phyloP scores from a whole-genome alignment of 2,113 vertebrate genomes.

The Carollia perspicillata region DNA sequence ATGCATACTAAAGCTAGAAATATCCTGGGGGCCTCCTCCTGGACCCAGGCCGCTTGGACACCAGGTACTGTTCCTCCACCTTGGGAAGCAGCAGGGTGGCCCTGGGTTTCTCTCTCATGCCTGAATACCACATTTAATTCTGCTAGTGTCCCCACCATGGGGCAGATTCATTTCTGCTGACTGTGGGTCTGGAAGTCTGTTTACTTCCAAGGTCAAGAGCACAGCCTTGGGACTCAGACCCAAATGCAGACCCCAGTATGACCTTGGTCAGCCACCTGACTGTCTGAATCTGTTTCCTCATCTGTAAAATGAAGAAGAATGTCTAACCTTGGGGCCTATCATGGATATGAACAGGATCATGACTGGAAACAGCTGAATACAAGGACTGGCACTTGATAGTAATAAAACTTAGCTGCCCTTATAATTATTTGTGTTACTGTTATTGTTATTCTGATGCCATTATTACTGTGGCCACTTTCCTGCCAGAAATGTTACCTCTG shows the following conservation, averaged over 20 bases:
- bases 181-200: background rate
- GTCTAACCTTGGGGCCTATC: too few species aligned
- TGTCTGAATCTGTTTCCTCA: background rate
- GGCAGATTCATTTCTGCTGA: background rate
- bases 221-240: background rate
- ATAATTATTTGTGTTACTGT: background rate
- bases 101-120: background rate
- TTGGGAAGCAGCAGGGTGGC: fast-evolving
- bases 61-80: background rate
- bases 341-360: background rate
- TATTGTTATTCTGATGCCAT: background rate
- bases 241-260: background rate
- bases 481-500: background rate
- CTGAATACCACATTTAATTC: background rate
- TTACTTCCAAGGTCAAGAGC: background rate
- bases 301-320: background rate
- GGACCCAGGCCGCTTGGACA: background rate
- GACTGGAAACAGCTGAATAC: background rate
- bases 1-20: background rate
- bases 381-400: background rate
- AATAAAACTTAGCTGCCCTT: background rate
- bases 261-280: background rate
- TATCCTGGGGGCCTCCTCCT: background rate
- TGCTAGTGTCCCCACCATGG: too few species aligned
- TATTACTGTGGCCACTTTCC: background rate